phyloP scores from a whole-genome alignment of 1,140 invertebrate genomes.

The Platyscapa corneri region DNA sequence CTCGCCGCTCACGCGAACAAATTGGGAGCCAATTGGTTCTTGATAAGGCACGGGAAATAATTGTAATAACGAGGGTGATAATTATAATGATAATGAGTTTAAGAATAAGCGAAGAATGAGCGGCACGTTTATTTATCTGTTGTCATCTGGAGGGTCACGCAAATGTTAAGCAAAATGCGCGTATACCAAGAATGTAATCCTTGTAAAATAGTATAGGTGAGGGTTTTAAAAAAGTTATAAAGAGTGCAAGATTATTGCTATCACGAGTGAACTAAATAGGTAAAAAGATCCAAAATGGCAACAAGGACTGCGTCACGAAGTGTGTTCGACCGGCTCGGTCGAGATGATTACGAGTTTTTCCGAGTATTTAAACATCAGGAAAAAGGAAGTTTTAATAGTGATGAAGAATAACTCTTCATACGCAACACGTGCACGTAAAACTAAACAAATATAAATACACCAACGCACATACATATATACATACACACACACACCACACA shows the following conservation, averaged over 20 bases:
- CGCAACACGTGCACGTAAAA: background rate
- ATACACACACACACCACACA: conserved; percentile 13
- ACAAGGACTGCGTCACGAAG: conserved; percentile 62
- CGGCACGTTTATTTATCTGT: conserved; percentile 8
- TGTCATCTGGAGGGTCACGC: background rate
- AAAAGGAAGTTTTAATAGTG: background rate
- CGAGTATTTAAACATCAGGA: background rate
- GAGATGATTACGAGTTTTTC: conserved; percentile 19
- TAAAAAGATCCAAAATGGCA: conserved; percentile 20
- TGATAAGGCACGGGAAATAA: conserved; percentile 16
- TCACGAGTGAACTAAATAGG: background rate
- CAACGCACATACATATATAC: background rate
- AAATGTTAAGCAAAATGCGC: conserved; percentile 2
- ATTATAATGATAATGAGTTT: background rate
- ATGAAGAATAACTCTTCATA: conserved; percentile 24
- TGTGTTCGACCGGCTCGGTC: conserved; percentile 66
- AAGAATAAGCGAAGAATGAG: background rate
- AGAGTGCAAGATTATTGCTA: background rate
- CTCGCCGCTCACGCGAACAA: conserved; percentile 10
- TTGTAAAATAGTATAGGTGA: background rate
- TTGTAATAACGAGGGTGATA: background rate
- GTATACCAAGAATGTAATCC: background rate
- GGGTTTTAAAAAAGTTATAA: background rate
- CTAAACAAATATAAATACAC: background rate
- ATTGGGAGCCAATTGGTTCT: background rate